phyloP scores from a whole-genome alignment of 1,140 invertebrate genomes.

The Drosophila kanapiae region DNA sequence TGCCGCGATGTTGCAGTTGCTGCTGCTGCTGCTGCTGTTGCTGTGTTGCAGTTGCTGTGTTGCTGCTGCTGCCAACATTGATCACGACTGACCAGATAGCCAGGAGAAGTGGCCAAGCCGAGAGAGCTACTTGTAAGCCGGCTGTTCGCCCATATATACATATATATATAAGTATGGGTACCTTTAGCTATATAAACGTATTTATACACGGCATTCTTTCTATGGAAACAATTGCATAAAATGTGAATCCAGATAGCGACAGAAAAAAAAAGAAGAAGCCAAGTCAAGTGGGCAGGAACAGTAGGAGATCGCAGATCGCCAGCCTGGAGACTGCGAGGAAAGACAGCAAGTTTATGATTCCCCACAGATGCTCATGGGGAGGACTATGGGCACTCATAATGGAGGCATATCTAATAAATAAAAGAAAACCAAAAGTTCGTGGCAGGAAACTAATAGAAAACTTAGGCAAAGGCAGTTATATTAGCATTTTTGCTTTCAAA shows the following conservation, averaged over 20 bases:
- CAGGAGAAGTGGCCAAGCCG: conserved; percentile 43
- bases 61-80: conserved; percentile 62
- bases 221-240: conserved; percentile 84
- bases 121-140: conserved; percentile 66
- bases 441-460: background rate
- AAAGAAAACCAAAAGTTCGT: background rate
- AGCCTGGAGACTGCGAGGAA: background rate
- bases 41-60: conserved; percentile 12
- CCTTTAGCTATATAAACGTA: conserved; percentile 11
- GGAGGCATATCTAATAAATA: conserved; percentile 18
- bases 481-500: background rate
- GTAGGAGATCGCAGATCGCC: conserved; percentile 38
- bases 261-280: conserved; percentile 41
- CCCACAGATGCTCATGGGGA: conserved; percentile 25
- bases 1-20: conserved; percentile 35
- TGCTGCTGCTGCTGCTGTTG: conserved; percentile 5
- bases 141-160: conserved; percentile 31
- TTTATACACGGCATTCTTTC: conserved; percentile 79
- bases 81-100: conserved; percentile 78
- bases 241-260: conserved; percentile 81
- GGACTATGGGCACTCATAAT: conserved; percentile 45
- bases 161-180: conserved; percentile 15
- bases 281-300: conserved; percentile 58
- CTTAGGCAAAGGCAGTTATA: background rate
- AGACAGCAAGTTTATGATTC: conserved; percentile 43